Conservation (phyloP, 2,888 invertebrate genomes). For the Diplazon laetatorius region DNA sequence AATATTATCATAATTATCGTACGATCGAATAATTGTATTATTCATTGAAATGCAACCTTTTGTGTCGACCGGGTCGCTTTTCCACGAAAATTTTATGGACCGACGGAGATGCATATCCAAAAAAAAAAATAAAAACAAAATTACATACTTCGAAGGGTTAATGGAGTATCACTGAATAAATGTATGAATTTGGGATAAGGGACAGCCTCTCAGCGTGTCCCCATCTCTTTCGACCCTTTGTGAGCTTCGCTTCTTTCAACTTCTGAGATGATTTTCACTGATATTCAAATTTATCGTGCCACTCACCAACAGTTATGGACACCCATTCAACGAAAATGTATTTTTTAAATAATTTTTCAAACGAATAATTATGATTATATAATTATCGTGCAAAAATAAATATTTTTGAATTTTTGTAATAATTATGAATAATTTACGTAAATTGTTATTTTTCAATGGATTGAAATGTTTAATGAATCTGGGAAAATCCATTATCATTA, state of each 20-base stretch:
- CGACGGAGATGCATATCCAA: slow-evolving; percentile 32
- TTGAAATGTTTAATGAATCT: too few species aligned
- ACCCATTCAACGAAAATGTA: too few species aligned
- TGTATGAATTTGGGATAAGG: background rate
- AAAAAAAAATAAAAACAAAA: background rate
- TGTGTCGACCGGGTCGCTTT: slow-evolving; percentile 3
- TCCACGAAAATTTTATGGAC: background rate
- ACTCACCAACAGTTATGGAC: too few species aligned
- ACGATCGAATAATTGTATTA: slow-evolving; percentile 1
- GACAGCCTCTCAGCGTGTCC: background rate
- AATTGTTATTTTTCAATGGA: too few species aligned
- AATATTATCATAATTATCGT: too few species aligned
- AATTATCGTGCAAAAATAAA: too few species aligned
- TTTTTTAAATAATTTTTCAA: too few species aligned
- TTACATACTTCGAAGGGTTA: background rate
- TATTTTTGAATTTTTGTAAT: too few species aligned
- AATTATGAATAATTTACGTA: too few species aligned
- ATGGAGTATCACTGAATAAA: slow-evolving; percentile 45
- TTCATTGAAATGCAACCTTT: background rate
- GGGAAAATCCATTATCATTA: too few species aligned
- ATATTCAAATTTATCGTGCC: slow-evolving; percentile 33
- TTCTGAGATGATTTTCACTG: background rate
- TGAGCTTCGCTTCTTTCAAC: background rate
- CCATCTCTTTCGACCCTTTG: background rate
- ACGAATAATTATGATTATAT: too few species aligned